Percentiles rank a stretch among this genome's conserved stretches.
These are phyloP conservation scores for Nibea albiflora DNA, from an alignment of 2,113 vertebrate genomes.

Conservation along the genomic window DNA sequence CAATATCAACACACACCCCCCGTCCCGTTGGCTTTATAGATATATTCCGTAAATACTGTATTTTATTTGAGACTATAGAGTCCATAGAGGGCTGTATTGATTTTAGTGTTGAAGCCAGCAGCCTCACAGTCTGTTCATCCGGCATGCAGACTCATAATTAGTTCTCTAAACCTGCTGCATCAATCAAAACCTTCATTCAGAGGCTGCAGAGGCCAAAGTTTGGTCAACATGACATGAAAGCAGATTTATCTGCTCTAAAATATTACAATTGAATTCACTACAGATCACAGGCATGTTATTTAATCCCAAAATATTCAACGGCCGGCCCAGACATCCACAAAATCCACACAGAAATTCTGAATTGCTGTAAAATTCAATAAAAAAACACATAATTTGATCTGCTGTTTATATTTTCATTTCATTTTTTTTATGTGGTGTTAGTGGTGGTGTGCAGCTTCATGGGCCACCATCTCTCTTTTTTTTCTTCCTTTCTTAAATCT, in stretches of 20 bases:
- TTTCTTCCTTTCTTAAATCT: constrained; percentile 76
- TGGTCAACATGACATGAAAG: background rate
- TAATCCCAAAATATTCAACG: constrained; percentile 8
- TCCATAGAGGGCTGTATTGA: constrained; percentile 54
- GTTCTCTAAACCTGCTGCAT: constrained; percentile 67
- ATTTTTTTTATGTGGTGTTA: too few species aligned
- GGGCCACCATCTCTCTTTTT: constrained; percentile 63
- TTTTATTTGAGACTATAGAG: background rate
- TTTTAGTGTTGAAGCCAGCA: constrained; percentile 48
- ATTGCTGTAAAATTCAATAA: background rate
- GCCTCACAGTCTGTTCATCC: constrained; percentile 66
- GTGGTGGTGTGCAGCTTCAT: background rate
- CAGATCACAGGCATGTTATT: constrained; percentile 17
- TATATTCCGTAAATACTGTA: background rate
- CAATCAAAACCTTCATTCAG: constrained; percentile 13
- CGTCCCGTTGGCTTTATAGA: background rate
- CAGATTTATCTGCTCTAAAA: background rate
- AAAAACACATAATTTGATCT: background rate
- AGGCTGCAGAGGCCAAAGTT: constrained; percentile 26
- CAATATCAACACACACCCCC: background rate
- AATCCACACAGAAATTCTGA: background rate
- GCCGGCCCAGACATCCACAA: background rate
- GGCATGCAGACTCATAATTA: constrained; percentile 71
- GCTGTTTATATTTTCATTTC: background rate
- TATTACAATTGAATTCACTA: too few species aligned